phyloP scores from a whole-genome alignment of 64 coral and sea anemone species.

The Actinia equina region DNA sequence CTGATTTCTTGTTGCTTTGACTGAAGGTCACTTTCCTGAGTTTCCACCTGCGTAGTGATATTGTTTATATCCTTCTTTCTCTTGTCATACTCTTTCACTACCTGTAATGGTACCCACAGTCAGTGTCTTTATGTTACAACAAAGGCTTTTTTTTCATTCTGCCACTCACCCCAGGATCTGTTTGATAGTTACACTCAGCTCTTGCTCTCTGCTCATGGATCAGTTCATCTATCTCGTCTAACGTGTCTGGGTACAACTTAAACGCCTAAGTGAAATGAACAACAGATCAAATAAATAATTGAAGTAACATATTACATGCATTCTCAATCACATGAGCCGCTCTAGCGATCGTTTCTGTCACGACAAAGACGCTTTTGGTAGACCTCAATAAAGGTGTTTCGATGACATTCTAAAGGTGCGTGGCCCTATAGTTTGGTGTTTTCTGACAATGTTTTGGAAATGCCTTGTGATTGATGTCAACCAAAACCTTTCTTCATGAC shows the following conservation, averaged over 20 bases:
- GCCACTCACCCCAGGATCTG: conserved; percentile 75
- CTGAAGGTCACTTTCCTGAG: conserved; percentile 44
- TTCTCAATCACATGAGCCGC: too few relatives aligned
- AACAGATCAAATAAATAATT: background rate
- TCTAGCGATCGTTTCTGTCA: too few relatives aligned
- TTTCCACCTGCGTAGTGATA: conserved; percentile 37
- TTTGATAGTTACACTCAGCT: conserved; percentile 94
- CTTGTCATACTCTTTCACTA: conserved; percentile 89
- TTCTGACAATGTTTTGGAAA: too few relatives aligned
- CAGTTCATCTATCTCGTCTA: conserved; percentile 94
- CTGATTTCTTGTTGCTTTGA: conserved; percentile 61
- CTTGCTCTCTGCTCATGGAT: conserved; percentile 92
- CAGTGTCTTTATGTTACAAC: too few relatives aligned
- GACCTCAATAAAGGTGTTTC: too few relatives aligned
- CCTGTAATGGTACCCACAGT: conserved; percentile 19
- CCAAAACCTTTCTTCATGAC: too few relatives aligned
- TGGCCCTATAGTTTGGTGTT: too few relatives aligned
- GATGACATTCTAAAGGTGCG: too few relatives aligned
- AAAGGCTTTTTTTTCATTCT: too few relatives aligned
- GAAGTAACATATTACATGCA: too few relatives aligned
- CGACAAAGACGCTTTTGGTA: too few relatives aligned
- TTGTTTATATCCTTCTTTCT: conserved; percentile 82
- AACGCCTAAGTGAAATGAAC: conserved; percentile 69
- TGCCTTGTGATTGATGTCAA: too few relatives aligned
- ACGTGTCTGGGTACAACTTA: conserved; percentile 66